Conservation (phyloP, 2,888 invertebrate species). For the Deilephila porcellus region DNA sequence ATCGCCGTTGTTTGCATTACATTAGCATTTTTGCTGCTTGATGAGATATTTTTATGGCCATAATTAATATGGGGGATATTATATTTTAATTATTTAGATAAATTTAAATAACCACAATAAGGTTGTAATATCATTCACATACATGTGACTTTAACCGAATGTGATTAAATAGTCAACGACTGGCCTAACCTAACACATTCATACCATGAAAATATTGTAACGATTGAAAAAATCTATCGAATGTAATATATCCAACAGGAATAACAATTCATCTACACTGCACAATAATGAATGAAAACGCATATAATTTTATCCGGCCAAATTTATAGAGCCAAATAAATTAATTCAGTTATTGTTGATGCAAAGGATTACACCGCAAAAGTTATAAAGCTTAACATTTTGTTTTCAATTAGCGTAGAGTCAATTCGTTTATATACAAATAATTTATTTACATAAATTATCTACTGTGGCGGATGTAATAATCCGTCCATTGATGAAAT, state of each 20-base stretch:
- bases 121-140: too few species aligned
- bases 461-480: too few species aligned
- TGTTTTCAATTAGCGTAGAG: background rate
- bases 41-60: constrained; percentile 13
- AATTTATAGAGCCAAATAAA: background rate
- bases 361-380: background rate
- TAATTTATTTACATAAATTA: background rate
- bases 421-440: background rate
- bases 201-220: too few species aligned
- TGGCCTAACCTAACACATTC: too few species aligned
- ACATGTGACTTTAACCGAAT: too few species aligned
- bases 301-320: background rate
- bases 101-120: too few species aligned
- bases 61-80: background rate
- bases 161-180: too few species aligned
- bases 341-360: background rate
- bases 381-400: background rate
- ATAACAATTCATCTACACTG: background rate
- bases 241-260: too few species aligned
- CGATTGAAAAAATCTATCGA: too few species aligned
- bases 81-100: too few species aligned
- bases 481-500: too few species aligned
- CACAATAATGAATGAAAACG: background rate
- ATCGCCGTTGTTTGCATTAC: constrained; percentile 13
- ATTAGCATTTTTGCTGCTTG: constrained; percentile 17